A percentile compares a stretch with the other conserved stretches of the same genome.
phyloP scores from a whole-genome alignment of 1,140 invertebrate genomes.

The Spodoptera litura region DNA sequence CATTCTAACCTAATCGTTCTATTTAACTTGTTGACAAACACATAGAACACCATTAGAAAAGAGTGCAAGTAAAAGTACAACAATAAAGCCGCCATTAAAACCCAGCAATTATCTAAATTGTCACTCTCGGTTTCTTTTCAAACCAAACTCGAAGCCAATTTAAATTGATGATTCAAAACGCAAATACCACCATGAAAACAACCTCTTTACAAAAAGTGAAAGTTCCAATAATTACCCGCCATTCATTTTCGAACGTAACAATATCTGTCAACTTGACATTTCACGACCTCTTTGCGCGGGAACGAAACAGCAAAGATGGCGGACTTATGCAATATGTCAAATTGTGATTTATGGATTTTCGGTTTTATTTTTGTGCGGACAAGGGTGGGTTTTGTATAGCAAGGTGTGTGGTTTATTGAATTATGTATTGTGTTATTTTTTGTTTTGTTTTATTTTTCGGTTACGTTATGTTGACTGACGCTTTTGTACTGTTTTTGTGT shows the following conservation, averaged over 20 bases:
- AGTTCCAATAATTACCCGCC: constrained; percentile 52
- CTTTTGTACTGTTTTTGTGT: too few relatives aligned
- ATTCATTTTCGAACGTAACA: constrained; percentile 58
- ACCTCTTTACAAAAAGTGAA: constrained; percentile 60
- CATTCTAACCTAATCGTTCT: too few relatives aligned
- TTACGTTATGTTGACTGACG: too few relatives aligned
- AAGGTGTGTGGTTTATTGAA: too few relatives aligned
- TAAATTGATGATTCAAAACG: constrained; percentile 3
- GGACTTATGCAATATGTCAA: constrained; percentile 23
- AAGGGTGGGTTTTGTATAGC: too few relatives aligned
- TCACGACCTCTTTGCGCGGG: constrained; percentile 58
- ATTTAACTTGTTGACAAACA: constrained; percentile 2
- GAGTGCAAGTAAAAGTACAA: neutral
- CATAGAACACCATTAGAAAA: neutral
- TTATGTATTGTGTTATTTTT: too few relatives aligned
- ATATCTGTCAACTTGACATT: constrained; percentile 55
- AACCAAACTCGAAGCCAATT: neutral
- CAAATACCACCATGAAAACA: constrained; percentile 29
- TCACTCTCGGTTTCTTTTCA: neutral
- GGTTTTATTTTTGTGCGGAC: too few relatives aligned
- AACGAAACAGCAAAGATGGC: neutral
- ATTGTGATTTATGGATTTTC: neutral
- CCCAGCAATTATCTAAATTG: neutral
- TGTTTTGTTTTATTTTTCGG: too few relatives aligned
- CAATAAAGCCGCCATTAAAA: neutral